Base-by-base conservation (phyloP, 2,888 invertebrate species). In the Hoplodrina ambigua region DNA sequence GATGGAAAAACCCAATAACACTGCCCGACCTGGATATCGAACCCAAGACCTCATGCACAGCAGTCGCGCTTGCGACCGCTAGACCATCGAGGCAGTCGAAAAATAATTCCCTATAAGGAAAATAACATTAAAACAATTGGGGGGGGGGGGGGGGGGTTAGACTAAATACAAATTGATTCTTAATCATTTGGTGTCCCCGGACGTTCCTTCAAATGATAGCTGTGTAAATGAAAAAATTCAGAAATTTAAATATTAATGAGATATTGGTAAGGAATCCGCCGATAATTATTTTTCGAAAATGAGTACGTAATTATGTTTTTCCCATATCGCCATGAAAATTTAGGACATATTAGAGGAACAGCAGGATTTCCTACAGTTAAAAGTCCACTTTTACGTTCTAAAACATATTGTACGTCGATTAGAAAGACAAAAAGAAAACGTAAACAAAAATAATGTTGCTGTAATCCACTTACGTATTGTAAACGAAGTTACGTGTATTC, bases 401-500 rank as follows among this genome's bases (percentile, higher is more conserved):
- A 13, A 55, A 30, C 5, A 41, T 17, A 59, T 8, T 59, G 52
- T 60, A 59, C 17, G 25, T 37, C 19, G 15, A 53, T 49, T 20
- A 0, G 5, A 20, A 37, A 0, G 11, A 25, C 15, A 41, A 30
- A 8, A 10, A 13, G 3, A 52, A 67, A 20, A 68, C 37, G 46
- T 75, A 78, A 86, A 86, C 56, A 76, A 71, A 56, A 53, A 64
- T 58, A 63, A 25, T 63, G 53, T 20, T 19, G 0, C 17, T 46
- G 7, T 11, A 71, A 49, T 33, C 1, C 52, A 91, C 94, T 90
- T 88, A 94, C 94, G 78, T 88, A 61, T 89, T 84, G 69, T 93
- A 93, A 76, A 92, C 83, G 86, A 94, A 94, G 19, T 83, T 87
- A 79, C 90, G 92, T 56, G 87, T 86, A 20, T 75, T 81, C 11